These are phyloP conservation scores for Festucalex cinctus DNA, from an alignment of 2,113 vertebrate species.

Conservation along the genomic window DNA sequence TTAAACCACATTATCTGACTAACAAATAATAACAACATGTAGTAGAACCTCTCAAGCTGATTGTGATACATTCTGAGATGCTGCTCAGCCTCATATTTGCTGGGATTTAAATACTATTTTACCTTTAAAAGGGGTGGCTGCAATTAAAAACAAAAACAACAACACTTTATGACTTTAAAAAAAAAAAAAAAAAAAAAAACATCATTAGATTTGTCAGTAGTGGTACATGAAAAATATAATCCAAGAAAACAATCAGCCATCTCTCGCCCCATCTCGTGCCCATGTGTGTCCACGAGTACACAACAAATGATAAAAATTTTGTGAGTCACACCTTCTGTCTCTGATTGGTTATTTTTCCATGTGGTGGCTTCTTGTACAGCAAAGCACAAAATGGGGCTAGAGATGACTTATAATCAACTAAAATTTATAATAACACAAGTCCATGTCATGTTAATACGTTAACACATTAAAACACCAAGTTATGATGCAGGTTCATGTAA, in stretches of 20 bases:
- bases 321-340: too few species aligned
- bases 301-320: too few species aligned
- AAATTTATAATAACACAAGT: too few species aligned
- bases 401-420: too few species aligned
- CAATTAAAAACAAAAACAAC: not conserved
- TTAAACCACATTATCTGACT: conserved; percentile 59
- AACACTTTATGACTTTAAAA: not conserved
- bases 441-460: too few species aligned
- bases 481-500: too few species aligned
- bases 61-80: not conserved
- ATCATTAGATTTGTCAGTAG: not conserved
- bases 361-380: too few species aligned
- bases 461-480: too few species aligned
- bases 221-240: not conserved
- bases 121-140: not conserved
- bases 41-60: not conserved
- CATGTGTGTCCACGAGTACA: not conserved
- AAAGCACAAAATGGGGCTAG: too few species aligned
- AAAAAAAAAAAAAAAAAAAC: too few species aligned
- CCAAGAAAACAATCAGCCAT: not conserved
- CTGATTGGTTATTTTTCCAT: too few species aligned
- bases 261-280: not conserved
- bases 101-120: not conserved
- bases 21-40: conserved; percentile 23
- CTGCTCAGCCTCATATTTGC: not conserved